Evolutionary conservation across 1,140 invertebrate genomes (phyloP), one percentile per base, ranked within the genome.

Genomic region (Dinothrombium tinctorium): DNA sequence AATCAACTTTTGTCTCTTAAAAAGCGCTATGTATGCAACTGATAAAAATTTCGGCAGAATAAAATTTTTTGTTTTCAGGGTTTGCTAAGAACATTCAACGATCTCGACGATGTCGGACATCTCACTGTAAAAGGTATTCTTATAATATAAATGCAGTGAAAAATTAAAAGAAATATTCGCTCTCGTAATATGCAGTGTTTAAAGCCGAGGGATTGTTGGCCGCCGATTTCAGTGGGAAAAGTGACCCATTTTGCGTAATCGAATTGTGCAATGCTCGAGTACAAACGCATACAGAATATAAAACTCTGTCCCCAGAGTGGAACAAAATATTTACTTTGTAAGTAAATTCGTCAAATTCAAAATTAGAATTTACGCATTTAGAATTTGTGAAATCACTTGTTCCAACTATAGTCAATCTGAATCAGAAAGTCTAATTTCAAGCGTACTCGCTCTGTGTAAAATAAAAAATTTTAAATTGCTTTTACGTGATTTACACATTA

Each of bases 271-370:
- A 98, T 60, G 69, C 83, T 1, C 68, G 89, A 36, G 62, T 96
- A 28, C 87, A 95, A 60, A 98, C 92, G 0, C 87, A 96, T 57
- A 98, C 92, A 1, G 87, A 95, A 57, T 98, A 98, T 57, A 95
- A 96, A 58, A 98, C 90, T 0, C 61, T 98, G 3, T 69, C 74
- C 36, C 92, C 92, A 0, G 81, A 76, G 44, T 99, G 92, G 92
- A 86, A 94, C 59, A 95, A 96, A 63, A 82, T 94, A 48, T 98
- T 98, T 56, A 89, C 80, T 26, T 94, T 99, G 82, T 89, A 63
- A 76, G 77, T 70, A 40, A n/a, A n/a, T n/a, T n/a, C n/a, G n/a
- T 36, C 14, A 11, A 11, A 36, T 36, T 12, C 20, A 2, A n/a
- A n/a, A n/a, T n/a, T n/a, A n/a, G n/a, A n/a, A n/a, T n/a, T n/a